phyloP scores from a whole-genome alignment of 2,113 vertebrate species.

The Sminthopsis crassicaudata region DNA sequence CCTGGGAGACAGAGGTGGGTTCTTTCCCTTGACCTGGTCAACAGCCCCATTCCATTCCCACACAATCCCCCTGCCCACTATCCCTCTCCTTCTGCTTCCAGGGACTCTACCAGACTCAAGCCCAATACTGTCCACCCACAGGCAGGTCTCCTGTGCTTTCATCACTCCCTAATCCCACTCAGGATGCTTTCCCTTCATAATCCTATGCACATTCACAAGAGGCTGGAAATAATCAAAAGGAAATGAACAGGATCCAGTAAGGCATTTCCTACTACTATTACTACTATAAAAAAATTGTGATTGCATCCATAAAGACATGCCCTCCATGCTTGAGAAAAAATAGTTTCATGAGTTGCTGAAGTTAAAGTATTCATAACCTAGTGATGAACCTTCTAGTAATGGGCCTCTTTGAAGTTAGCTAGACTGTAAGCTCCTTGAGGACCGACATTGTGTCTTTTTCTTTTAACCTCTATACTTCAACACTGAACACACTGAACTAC shows the following conservation, averaged over 20 bases:
- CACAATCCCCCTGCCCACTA: background rate
- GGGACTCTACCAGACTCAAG: background rate
- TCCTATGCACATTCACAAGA: background rate
- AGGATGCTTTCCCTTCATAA: background rate
- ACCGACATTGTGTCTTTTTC: background rate
- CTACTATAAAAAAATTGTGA: background rate
- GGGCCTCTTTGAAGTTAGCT: background rate
- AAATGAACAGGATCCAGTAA: background rate
- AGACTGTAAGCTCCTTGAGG: background rate
- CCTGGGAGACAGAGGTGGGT: constrained; percentile 78
- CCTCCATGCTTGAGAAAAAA: background rate
- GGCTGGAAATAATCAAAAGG: background rate
- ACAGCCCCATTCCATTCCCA: fast-evolving
- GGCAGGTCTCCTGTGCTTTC: background rate
- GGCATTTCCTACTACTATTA: background rate
- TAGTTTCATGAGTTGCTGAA: background rate
- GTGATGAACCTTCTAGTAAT: background rate
- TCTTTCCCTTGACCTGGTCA: background rate
- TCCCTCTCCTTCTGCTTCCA: background rate
- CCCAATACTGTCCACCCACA: too few relatives aligned
- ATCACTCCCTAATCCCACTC: background rate
- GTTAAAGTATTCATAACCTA: background rate
- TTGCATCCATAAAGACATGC: background rate
- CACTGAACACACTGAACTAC: background rate
- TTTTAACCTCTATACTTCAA: background rate